These are phyloP conservation scores for Scophthalmus maximus DNA, from an alignment of 2,113 vertebrate species.

Conservation along the genomic window DNA sequence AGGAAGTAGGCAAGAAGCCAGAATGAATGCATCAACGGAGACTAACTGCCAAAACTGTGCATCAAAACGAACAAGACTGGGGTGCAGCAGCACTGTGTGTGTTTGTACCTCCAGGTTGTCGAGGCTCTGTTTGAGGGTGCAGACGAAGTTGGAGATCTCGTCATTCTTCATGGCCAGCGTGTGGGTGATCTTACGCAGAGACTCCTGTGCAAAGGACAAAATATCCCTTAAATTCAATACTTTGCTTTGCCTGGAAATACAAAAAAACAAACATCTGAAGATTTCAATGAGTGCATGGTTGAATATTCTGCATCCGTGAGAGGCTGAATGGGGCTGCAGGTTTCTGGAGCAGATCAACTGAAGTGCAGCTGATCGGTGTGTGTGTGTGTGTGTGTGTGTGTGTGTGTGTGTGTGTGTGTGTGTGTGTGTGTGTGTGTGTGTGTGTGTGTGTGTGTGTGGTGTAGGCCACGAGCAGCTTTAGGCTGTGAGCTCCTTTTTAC, in stretches of 20 bases:
- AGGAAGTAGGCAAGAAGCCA: neutral
- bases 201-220: slow-evolving; percentile 81
- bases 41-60: neutral
- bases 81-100: no score
- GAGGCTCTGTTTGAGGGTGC: slow-evolving; percentile 91
- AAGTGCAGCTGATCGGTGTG: slow-evolving; percentile 10
- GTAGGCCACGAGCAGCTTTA: slow-evolving; percentile 20
- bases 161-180: slow-evolving; percentile 94
- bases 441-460: no score
- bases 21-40: neutral
- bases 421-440: no score
- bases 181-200: slow-evolving; percentile 91
- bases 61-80: neutral
- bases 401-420: no score
- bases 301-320: neutral
- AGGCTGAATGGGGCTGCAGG: neutral
- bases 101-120: slow-evolving; percentile 89
- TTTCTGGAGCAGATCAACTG: neutral
- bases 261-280: neutral
- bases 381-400: no score
- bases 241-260: no score
- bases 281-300: neutral
- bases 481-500: slow-evolving; percentile 19
- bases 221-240: no score
- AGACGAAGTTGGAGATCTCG: slow-evolving; percentile 94